Base-by-base conservation (phyloP, 2,113 vertebrate species). In the Xiphophorus couchianus region DNA sequence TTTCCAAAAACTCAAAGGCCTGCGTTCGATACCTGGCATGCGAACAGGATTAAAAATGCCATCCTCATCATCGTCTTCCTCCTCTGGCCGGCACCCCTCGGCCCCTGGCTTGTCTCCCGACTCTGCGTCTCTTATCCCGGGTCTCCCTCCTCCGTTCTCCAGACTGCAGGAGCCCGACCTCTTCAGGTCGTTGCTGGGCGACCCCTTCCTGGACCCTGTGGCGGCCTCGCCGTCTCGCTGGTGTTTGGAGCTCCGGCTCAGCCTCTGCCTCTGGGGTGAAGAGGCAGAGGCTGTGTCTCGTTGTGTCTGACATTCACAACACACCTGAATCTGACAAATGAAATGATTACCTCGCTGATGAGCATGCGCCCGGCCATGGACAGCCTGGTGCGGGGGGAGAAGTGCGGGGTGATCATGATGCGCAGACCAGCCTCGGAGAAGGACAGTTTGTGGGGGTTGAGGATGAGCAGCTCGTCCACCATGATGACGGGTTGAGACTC, bases 401-500 rank as follows among this genome's bases (percentile, higher is more conserved):
- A 95, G 87, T 95, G 95, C 0, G 93, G 93, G 0, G 93, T 95
- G 82, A 95, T 95, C 95, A 95, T 95, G 74, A 95, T 86, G 1
- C 95, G 93, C 67, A 95, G 84, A 48, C 94, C 90, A 0, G 94
- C 94, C 66, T 95, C 95, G 2, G 94, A 92, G 84, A 95, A 95
- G 66, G 93, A 94, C 69, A 95, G 92, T 61, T 95, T 93, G 86
- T 95, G 95, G 30, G 95, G 94, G 77, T 91, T 90, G 60, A 92
- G 86, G 69, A 89, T 93, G 77, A 95, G 90, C 4, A 95, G 87
- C 84, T 95, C 95, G 3, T 95, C 95, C 85, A 95, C 95, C 95
- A 95, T 95, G 81, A 95, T 1, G 54, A 94, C 94, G 0, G 93
- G 84, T 27, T 77, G 37, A 58, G 86, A 76, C 73, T 94, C 93